Conservation (phyloP, 1,140 invertebrate species). For the Zaprionus tsacasi region DNA sequence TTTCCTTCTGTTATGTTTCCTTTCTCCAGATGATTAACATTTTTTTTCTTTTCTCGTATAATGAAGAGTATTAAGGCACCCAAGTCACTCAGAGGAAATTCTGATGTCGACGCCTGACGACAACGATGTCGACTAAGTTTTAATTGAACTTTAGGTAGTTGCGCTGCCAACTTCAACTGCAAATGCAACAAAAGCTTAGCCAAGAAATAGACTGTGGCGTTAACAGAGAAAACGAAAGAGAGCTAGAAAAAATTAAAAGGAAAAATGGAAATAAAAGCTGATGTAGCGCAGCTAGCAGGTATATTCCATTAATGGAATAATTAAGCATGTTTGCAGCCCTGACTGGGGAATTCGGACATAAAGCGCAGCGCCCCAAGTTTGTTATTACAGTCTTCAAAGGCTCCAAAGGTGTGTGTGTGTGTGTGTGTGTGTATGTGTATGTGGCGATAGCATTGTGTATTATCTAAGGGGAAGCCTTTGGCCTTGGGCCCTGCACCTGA, state of each 20-base stretch:
- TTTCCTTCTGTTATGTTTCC: background rate
- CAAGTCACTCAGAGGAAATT: background rate
- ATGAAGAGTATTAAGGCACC: conserved; percentile 14
- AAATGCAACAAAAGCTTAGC: conserved; percentile 56
- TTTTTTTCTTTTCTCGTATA: background rate
- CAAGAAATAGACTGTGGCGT: conserved; percentile 15
- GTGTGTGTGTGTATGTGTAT: background rate
- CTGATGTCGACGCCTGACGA: background rate
- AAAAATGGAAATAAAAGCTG: conserved; percentile 56
- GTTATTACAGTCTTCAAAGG: conserved; percentile 66
- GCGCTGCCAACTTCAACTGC: conserved; percentile 44
- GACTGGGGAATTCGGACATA: conserved; percentile 18
- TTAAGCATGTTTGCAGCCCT: conserved; percentile 70
- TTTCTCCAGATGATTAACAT: background rate
- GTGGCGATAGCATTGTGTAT: conserved; percentile 37
- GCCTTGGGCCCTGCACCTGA: conserved; percentile 4
- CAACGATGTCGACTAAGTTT: conserved; percentile 57
- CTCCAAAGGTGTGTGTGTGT: background rate
- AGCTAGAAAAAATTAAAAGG: conserved; percentile 4
- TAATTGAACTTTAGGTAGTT: conserved; percentile 77
- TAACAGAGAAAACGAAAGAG: conserved; percentile 13
- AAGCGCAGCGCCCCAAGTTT: conserved; percentile 52
- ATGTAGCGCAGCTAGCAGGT: conserved; percentile 41
- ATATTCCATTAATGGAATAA: conserved; percentile 80
- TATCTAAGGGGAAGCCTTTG: conserved; percentile 18